These are phyloP conservation scores for Eumacrocentrus americanus DNA, from an alignment of 2,888 invertebrate genomes.

Conservation along the genomic window DNA sequence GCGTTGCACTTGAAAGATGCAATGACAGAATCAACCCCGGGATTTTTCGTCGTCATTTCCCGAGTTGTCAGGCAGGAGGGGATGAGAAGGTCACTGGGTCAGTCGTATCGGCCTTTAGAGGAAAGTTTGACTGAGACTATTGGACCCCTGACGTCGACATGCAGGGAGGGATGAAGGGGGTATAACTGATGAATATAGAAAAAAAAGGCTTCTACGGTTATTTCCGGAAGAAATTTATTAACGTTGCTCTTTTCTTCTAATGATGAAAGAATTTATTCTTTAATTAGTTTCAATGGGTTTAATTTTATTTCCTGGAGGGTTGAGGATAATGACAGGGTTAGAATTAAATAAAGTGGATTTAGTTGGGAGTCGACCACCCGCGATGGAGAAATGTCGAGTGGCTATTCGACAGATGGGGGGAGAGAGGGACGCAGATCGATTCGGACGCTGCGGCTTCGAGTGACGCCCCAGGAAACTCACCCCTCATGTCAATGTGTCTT, in stretches of 20 bases:
- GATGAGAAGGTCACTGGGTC: constrained; percentile 4
- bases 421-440: neutral
- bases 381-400: constrained; percentile 7
- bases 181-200: no score
- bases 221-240: no score
- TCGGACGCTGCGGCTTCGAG: neutral
- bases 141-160: no score
- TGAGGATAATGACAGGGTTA: neutral
- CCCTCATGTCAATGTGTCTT: neutral
- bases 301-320: no score
- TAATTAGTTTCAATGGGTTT: no score
- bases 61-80: neutral
- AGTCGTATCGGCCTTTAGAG: no score
- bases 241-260: no score
- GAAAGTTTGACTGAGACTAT: no score
- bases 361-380: constrained; percentile 2
- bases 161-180: no score
- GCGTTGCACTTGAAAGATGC: neutral
- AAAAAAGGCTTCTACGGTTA: no score
- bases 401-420: constrained; percentile 15
- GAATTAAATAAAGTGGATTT: neutral
- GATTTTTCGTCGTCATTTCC: neutral
- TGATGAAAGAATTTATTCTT: no score
- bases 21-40: neutral
- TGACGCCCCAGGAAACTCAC: constrained; percentile 5